Conservation (phyloP, 2,888 invertebrate species). For the Synergus umbraculus region DNA sequence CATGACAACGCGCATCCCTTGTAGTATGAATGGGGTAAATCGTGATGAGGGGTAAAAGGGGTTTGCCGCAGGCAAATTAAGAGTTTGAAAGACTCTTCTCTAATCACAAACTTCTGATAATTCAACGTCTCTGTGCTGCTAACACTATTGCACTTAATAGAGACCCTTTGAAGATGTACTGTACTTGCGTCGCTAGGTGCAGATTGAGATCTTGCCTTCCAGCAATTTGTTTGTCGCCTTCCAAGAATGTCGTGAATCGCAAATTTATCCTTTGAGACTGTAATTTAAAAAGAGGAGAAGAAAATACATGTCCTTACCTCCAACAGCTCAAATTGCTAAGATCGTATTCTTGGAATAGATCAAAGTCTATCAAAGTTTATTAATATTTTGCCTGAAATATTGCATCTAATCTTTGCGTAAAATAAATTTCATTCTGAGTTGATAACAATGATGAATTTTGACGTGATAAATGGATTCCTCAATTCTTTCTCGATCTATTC, state of each 20-base stretch:
- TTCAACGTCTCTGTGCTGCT: slow-evolving; percentile 46
- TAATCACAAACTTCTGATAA: slow-evolving; percentile 52
- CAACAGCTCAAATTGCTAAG: neutral
- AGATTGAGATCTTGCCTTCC: slow-evolving; percentile 45
- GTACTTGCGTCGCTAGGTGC: slow-evolving; percentile 45
- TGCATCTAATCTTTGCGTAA: no score
- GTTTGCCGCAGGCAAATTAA: slow-evolving; percentile 54
- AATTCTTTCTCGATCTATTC: neutral
- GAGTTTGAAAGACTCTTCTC: slow-evolving; percentile 56
- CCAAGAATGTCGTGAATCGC: slow-evolving; percentile 37
- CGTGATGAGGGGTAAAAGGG: slow-evolving; percentile 49
- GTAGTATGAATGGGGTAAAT: slow-evolving; percentile 42
- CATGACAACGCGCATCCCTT: slow-evolving; percentile 50
- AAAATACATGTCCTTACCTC: neutral
- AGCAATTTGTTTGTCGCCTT: slow-evolving; percentile 42
- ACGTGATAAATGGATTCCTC: neutral
- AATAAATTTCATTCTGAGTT: no score
- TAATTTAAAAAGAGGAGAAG: neutral
- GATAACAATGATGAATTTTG: neutral
- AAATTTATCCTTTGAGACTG: slow-evolving; percentile 2
- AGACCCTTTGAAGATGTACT: slow-evolving; percentile 47
- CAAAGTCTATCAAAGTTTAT: no score
- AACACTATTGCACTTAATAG: slow-evolving; percentile 47
- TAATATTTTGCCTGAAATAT: no score
- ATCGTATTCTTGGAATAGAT: no score